Percentiles rank a stretch among this genome's conserved stretches.
These are phyloP conservation scores for Mareca penelope DNA, from an alignment of 2,797 vertebrate genomes.

Conservation along the genomic window DNA sequence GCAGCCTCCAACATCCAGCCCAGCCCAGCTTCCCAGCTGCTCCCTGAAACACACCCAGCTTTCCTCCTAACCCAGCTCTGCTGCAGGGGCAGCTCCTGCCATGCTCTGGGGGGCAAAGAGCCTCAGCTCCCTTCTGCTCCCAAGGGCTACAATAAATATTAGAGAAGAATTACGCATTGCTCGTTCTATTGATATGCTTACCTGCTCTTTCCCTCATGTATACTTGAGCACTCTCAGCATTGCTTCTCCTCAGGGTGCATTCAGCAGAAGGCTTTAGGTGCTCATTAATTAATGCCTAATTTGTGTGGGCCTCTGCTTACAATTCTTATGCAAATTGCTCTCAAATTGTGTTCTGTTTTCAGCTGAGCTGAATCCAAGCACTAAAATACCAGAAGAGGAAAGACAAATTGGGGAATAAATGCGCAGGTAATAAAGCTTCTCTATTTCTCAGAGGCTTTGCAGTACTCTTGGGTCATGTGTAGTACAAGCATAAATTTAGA, in stretches of 20 bases:
- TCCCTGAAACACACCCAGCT: background rate
- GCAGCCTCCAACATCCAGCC: background rate
- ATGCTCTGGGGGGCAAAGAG: background rate
- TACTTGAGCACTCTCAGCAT: background rate
- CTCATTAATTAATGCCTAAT: conserved; percentile 50
- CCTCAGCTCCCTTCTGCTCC: background rate
- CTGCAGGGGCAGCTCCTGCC: background rate
- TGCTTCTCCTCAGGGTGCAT: background rate
- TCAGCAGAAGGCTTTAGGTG: conserved; percentile 4
- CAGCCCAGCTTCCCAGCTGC: background rate
- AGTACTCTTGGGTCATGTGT: background rate
- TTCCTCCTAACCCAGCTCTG: background rate
- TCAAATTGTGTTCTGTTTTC: conserved; percentile 9
- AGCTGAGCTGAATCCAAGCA: background rate
- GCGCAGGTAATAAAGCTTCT: conserved; percentile 32
- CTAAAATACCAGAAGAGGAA: background rate
- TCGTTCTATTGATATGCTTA: background rate
- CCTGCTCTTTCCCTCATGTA: background rate
- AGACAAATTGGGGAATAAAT: background rate
- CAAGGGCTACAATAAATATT: background rate
- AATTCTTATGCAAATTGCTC: conserved; percentile 42
- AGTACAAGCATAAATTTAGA: background rate
- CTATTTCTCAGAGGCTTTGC: background rate
- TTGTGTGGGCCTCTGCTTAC: conserved; percentile 31
- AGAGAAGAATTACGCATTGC: background rate